Percentiles rank a stretch among this genome's conserved stretches.
Conservation (phyloP, 1,140 invertebrate species). For the Penaeus indicus region DNA sequence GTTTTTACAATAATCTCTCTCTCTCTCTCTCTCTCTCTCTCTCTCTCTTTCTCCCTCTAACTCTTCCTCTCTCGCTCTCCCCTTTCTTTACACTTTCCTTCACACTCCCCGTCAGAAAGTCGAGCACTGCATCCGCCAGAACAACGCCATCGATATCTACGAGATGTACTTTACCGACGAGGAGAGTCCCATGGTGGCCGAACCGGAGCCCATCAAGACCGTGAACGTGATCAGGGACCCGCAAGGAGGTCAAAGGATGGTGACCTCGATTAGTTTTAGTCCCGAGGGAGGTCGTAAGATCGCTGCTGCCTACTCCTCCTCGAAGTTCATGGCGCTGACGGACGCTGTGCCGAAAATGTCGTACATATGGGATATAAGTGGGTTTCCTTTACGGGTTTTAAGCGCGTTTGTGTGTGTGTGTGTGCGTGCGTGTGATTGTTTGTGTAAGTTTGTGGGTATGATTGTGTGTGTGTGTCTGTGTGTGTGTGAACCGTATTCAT, state of each 20-base stretch:
- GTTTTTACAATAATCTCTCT: not conserved
- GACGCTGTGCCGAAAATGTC: conserved; percentile 77
- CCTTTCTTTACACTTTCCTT: not conserved
- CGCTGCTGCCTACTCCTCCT: conserved; percentile 88
- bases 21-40: conserved; percentile 3
- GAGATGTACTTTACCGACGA: conserved; percentile 72
- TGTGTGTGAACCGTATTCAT: too few species aligned
- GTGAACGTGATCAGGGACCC: conserved; percentile 84
- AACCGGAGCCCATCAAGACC: conserved; percentile 81
- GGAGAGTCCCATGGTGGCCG: conserved; percentile 69
- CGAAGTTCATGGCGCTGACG: conserved; percentile 81
- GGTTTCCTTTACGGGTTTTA: not conserved
- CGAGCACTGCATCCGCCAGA: conserved; percentile 91
- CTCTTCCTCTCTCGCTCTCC: not conserved
- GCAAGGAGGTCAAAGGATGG: conserved; percentile 78
- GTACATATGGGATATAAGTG: conserved; percentile 83
- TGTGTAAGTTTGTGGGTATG: not conserved
- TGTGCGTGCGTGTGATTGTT: not conserved
- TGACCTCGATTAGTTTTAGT: conserved; percentile 92
- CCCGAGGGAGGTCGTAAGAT: conserved; percentile 85
- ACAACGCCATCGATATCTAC: conserved; percentile 80
- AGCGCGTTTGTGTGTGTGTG: not conserved
- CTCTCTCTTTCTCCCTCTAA: not conserved
- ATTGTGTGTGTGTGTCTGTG: too few species aligned
- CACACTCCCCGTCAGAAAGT: conserved; percentile 72